phyloP scores from a whole-genome alignment of 2,113 vertebrate genomes.

The Ictidomys tridecemlineatus region DNA sequence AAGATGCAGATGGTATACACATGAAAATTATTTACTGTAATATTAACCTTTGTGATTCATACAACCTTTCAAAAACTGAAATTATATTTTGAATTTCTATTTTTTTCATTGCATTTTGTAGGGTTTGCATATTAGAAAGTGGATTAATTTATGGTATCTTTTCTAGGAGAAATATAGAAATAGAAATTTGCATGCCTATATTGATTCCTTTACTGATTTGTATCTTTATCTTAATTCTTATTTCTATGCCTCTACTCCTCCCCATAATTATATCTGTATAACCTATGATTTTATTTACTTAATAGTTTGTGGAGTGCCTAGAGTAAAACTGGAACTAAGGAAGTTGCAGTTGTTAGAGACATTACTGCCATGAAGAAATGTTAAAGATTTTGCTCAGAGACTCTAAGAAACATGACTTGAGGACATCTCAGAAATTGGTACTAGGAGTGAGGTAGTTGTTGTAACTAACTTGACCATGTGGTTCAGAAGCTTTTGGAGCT shows the following conservation, averaged over 20 bases:
- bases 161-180: not conserved
- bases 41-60: not conserved
- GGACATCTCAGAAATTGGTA: too few species aligned
- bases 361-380: too few species aligned
- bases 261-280: accelerated
- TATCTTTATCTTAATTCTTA: not conserved
- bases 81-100: not conserved
- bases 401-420: too few species aligned
- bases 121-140: not conserved
- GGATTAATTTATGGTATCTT: not conserved
- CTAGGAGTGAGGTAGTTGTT: too few species aligned
- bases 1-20: not conserved
- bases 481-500: too few species aligned
- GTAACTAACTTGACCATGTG: too few species aligned
- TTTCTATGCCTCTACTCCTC: too few species aligned
- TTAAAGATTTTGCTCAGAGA: too few species aligned
- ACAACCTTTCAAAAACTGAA: not conserved
- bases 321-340: too few species aligned
- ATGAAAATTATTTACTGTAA: not conserved
- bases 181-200: not conserved
- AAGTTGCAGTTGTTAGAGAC: too few species aligned
- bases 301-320: not conserved
- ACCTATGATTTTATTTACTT: not conserved
- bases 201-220: not conserved
- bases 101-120: not conserved